Evolutionary conservation across 2,888 invertebrate genomes (phyloP).

Genomic region (Latrodectus elegans): DNA sequence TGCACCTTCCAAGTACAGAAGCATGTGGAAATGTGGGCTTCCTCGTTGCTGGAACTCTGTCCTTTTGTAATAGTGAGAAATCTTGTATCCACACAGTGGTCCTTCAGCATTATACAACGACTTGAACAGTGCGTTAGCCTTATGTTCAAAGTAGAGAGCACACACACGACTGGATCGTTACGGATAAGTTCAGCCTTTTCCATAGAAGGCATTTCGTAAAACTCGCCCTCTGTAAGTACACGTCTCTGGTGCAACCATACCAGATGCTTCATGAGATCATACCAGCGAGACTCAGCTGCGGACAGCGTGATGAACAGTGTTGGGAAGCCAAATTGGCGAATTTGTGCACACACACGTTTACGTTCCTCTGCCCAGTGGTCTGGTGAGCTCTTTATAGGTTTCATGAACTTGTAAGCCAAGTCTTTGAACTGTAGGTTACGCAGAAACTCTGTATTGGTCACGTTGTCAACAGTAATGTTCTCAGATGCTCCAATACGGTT

Average conservation of each 20-base stretch:
- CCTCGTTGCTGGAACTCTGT: slow-evolving; percentile 69
- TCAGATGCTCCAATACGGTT: neutral
- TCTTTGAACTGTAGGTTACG: neutral
- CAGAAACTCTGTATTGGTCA: neutral
- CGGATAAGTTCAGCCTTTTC: slow-evolving; percentile 45
- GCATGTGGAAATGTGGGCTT: slow-evolving; percentile 64
- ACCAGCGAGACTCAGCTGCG: slow-evolving; percentile 71
- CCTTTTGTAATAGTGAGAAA: slow-evolving; percentile 14
- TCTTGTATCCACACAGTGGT: neutral
- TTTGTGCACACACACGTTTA: slow-evolving; percentile 70
- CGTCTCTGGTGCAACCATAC: slow-evolving; percentile 56
- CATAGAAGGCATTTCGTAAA: neutral
- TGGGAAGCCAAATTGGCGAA: slow-evolving; percentile 71
- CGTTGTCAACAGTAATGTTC: neutral
- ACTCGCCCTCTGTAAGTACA: neutral
- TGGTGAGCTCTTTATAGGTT: slow-evolving; percentile 60
- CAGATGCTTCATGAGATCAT: slow-evolving; percentile 70
- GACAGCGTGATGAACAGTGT: slow-evolving; percentile 72
- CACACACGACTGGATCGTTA: slow-evolving; percentile 71
- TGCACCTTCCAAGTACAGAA: slow-evolving; percentile 67
- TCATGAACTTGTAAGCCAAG: slow-evolving; percentile 8
- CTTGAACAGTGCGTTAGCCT: slow-evolving; percentile 65
- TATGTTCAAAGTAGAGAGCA: slow-evolving; percentile 71
- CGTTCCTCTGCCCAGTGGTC: slow-evolving; percentile 71
- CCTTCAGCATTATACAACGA: neutral